Base-by-base conservation (phyloP, 2,797 vertebrate species). In the Phataginus tetradactyla region DNA sequence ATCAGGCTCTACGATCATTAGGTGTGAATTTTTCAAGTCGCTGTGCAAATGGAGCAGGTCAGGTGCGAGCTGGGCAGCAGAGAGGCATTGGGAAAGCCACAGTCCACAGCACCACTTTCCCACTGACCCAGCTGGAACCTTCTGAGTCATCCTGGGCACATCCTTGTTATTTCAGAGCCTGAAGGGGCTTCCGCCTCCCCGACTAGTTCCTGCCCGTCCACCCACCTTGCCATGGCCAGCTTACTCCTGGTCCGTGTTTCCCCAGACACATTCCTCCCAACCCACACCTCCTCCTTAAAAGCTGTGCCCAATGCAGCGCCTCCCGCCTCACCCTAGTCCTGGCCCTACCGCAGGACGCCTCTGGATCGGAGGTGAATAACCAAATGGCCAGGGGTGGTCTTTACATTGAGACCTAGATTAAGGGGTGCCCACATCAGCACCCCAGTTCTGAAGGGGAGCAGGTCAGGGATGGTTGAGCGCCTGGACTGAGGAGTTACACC, bases 381-480 rank as follows among this genome's bases (percentile, higher is more conserved):
- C 4, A 21, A n/a, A 13, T 49, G 39, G 25, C 59, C 29, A 10
- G 10, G 18, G 39, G 57, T 5, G 4, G 18, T 23, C 20, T 7
- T n/a, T n/a, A 11, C 59, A 3, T n/a, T 12, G 57, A 42, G 39
- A 5, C 18, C 11, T 2, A 29, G 37, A 7, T 37, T 7, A 27
- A 32, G 17, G 27, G 57, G 57, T 21, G 55, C 39, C 39, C 51
- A 17, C 29, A 13, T 34, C 32, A 14, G 42, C 69, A 20, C 32
- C 21, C 6, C 10, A 63, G n/a, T 42, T 61, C 86, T 21, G 42
- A 25, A 5, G 68, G 20, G 25, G 12, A 12, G 18, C 9, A 15
- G 53, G 39, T 59, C 20, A 0, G 0, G 69, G 53, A 2, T 4
- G 21, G 34, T 45, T 1, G 1, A n/a, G 23, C 9, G 5, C 13